Percentiles rank a stretch among this genome's conserved stretches.
Conservation (phyloP, 2,797 vertebrate species). For the Lagodon rhomboides region DNA sequence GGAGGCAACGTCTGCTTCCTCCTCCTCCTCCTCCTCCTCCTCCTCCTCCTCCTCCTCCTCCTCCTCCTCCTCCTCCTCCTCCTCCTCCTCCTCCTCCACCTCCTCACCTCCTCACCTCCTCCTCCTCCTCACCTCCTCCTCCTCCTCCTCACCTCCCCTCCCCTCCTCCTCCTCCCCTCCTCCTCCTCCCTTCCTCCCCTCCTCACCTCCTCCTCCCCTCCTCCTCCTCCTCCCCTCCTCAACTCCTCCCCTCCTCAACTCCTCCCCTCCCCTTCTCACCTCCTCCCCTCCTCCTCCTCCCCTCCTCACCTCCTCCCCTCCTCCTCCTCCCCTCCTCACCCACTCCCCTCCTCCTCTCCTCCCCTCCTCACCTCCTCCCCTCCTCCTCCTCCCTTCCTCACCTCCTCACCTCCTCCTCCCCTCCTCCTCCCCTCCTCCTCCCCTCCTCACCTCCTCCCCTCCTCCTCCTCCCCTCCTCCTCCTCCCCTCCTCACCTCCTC, state of each 20-base stretch:
- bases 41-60: neutral
- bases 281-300: too few species aligned
- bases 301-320: neutral
- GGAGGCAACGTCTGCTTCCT: neutral
- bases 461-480: neutral
- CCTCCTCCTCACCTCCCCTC: neutral
- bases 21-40: neutral
- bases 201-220: neutral
- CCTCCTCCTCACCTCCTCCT: neutral
- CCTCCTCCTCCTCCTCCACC: too few species aligned
- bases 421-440: too few species aligned
- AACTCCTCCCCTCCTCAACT: neutral
- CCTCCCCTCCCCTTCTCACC: neutral
- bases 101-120: neutral
- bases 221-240: neutral
- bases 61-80: neutral
- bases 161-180: neutral
- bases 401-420: too few species aligned
- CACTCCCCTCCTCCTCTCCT: neutral
- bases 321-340: neutral
- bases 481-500: too few species aligned
- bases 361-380: neutral
- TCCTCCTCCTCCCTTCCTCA: neutral
- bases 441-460: neutral
- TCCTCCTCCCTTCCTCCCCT: neutral